Evolutionary conservation across 2,113 vertebrate species (phyloP).

Genomic region (Dasypus novemcinctus): DNA sequence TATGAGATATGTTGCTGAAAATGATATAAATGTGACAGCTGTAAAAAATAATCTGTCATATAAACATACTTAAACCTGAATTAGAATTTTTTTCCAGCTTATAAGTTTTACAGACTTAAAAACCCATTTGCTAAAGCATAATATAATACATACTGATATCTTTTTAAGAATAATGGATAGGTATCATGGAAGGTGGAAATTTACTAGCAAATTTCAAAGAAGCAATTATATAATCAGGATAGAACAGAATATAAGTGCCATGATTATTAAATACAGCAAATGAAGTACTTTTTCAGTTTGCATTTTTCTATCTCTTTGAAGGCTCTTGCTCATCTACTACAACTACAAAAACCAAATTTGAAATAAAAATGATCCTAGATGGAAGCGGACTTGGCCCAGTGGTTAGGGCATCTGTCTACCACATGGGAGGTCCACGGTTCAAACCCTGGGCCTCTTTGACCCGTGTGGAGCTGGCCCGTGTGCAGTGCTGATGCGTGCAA

Average conservation of each 20-base stretch:
- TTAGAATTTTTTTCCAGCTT: constrained; percentile 44
- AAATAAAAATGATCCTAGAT: not conserved
- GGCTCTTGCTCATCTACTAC: not conserved
- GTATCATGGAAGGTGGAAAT: constrained; percentile 32
- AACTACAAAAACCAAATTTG: not conserved
- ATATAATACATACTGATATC: not conserved
- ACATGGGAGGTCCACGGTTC: too few species aligned
- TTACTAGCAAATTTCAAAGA: constrained; percentile 49
- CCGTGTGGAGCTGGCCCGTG: too few species aligned
- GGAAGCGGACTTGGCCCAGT: too few species aligned
- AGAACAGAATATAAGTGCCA: not conserved
- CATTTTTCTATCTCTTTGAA: not conserved
- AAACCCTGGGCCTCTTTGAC: too few species aligned
- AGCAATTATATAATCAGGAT: not conserved
- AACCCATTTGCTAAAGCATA: constrained; percentile 8
- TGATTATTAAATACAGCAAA: not conserved
- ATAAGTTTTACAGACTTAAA: constrained; percentile 30
- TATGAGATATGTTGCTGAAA: constrained; percentile 72
- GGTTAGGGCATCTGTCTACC: too few species aligned
- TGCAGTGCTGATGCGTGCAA: too few species aligned
- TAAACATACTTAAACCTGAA: constrained; percentile 61
- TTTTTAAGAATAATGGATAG: constrained; percentile 19
- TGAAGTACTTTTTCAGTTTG: not conserved
- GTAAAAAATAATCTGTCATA: constrained; percentile 68
- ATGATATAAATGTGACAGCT: constrained; percentile 53